Evolutionary conservation across 2,113 vertebrate species (phyloP).

Genomic region (Lophura nycthemera): DNA sequence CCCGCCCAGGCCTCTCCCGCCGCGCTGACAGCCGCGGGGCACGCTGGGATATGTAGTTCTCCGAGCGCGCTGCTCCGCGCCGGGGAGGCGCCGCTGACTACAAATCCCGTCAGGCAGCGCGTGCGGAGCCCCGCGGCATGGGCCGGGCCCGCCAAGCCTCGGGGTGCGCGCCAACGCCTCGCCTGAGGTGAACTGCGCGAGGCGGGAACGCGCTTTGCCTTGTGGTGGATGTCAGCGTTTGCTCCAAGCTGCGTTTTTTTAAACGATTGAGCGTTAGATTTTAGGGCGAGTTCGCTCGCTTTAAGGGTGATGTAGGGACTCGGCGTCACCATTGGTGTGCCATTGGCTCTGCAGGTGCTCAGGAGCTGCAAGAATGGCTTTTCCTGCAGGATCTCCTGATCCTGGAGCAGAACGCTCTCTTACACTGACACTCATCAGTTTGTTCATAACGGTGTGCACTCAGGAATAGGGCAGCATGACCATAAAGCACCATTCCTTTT

Average conservation of each 20-base stretch:
- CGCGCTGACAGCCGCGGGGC: not conserved
- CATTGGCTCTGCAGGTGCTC: not conserved
- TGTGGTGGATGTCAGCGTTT: no score
- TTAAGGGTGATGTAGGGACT: not conserved
- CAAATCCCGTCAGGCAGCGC: not conserved
- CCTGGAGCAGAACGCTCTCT: not conserved
- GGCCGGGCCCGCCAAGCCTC: not conserved
- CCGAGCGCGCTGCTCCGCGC: not conserved
- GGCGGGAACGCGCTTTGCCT: not conserved
- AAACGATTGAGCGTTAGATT: rapidly evolving
- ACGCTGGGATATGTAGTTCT: conserved; percentile 24
- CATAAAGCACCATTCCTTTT: not conserved
- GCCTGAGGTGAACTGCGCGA: no score
- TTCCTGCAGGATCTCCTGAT: not conserved
- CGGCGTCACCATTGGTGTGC: not conserved
- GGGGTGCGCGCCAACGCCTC: not conserved
- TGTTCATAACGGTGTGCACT: rapidly evolving
- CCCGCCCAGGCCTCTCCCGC: not conserved
- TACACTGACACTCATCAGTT: no score
- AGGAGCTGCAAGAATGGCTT: rapidly evolving
- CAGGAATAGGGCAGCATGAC: not conserved
- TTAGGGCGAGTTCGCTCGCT: rapidly evolving
- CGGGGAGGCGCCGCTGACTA: not conserved
- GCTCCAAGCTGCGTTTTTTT: rapidly evolving
- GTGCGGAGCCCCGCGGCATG: not conserved